Conservation (phyloP, 2,888 invertebrate species). For the Lasioglossum zephyrum region DNA sequence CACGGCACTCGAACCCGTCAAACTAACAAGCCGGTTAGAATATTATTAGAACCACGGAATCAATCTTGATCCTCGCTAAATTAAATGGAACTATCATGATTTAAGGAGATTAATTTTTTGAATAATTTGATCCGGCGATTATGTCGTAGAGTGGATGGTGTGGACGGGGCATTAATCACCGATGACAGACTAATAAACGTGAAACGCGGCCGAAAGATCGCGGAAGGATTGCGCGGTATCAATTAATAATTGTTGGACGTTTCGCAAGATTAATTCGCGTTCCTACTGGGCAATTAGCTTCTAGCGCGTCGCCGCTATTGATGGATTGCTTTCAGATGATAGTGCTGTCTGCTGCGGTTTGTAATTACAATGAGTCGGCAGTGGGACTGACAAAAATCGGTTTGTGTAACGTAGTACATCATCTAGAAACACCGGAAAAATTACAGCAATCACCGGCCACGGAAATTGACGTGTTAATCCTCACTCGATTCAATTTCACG, state of each 20-base stretch:
- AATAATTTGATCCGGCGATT: background rate
- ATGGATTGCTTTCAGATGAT: constrained; percentile 17
- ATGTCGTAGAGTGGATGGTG: background rate
- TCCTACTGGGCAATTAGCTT: constrained; percentile 49
- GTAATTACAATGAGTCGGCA: background rate
- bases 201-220: constrained; percentile 35
- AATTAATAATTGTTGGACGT: constrained; percentile 38
- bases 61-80: background rate
- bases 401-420: background rate
- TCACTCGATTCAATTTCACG: background rate
- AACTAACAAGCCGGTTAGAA: background rate
- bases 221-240: constrained; percentile 16
- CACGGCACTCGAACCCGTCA: background rate
- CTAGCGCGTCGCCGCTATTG: constrained; percentile 34
- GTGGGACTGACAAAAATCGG: background rate
- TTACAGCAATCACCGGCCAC: background rate
- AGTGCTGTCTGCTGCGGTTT: background rate
- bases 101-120: background rate
- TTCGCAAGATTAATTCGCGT: constrained; percentile 48
- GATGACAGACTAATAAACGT: constrained; percentile 15
- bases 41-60: background rate
- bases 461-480: background rate
- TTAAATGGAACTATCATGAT: background rate
- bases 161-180: constrained; percentile 14
- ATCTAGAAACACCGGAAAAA: background rate